Percentiles rank a stretch among this genome's conserved stretches.
Conservation (phyloP, 1,140 invertebrate genomes). For the Trichonephila inaurata region DNA sequence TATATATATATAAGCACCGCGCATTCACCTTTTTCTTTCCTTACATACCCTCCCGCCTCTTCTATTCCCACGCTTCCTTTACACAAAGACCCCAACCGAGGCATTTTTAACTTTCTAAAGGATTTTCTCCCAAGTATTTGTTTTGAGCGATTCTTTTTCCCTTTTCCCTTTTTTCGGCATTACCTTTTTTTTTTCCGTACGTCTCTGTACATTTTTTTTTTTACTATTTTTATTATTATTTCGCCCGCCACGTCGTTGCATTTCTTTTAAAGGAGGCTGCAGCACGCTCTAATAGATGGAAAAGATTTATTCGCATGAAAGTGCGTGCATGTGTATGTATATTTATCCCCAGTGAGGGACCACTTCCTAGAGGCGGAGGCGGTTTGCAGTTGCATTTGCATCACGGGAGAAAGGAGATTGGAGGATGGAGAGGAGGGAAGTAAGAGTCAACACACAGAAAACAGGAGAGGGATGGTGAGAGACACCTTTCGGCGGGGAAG, state of each 20-base stretch:
- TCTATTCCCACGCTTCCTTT: conserved; percentile 17
- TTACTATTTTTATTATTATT: neutral
- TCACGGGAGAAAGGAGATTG: conserved; percentile 2
- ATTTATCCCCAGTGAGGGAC: conserved; percentile 1
- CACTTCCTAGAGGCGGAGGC: conserved; percentile 51
- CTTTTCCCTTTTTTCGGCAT: neutral
- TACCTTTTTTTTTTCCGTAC: too few species aligned
- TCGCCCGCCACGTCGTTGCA: neutral
- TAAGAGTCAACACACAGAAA: conserved; percentile 50
- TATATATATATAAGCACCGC: neutral
- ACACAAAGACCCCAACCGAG: conserved; percentile 36
- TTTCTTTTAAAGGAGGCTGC: conserved; percentile 22
- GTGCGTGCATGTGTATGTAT: conserved; percentile 40
- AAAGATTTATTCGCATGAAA: conserved; percentile 62
- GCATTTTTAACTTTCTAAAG: conserved; percentile 71
- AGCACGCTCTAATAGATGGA: conserved; percentile 72
- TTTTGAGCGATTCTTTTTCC: conserved; percentile 36
- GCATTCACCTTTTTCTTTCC: conserved; percentile 38
- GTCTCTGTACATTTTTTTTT: too few species aligned
- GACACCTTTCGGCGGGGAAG: conserved; percentile 48
- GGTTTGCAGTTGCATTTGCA: conserved; percentile 56
- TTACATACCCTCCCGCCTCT: neutral
- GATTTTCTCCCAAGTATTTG: conserved; percentile 60
- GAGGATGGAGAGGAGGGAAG: conserved; percentile 31
- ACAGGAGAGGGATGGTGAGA: neutral